Conservation (phyloP, 2,113 vertebrate species). For the Ochotona curzoniae region DNA sequence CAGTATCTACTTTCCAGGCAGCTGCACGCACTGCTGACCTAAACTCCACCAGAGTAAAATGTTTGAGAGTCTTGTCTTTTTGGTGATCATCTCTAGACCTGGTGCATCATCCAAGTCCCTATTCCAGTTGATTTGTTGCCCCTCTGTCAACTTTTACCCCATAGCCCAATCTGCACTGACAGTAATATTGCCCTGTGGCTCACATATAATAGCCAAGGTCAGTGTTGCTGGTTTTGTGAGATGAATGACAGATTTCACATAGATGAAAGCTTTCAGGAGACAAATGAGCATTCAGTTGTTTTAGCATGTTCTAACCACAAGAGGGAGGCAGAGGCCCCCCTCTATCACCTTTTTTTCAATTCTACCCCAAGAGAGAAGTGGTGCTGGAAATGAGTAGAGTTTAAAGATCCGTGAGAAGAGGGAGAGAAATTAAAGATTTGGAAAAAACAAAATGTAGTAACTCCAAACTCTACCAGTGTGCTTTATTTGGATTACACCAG, state of each 20-base stretch:
- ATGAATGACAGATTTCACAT: background rate
- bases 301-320: background rate
- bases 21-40: background rate
- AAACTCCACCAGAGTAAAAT: background rate
- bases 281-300: background rate
- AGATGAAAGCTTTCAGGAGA: background rate
- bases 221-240: background rate
- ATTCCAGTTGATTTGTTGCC: background rate
- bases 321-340: slow-evolving; percentile 2
- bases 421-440: background rate
- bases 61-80: background rate
- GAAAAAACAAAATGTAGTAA: background rate
- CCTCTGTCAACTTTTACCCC: background rate
- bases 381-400: background rate
- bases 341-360: background rate
- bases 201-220: background rate
- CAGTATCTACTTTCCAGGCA: background rate
- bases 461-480: background rate
- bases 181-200: background rate
- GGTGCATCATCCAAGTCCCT: background rate
- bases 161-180: background rate
- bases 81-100: background rate
- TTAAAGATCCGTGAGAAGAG: background rate
- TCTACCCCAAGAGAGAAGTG: background rate
- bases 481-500: background rate